Percentiles rank a stretch among this genome's conserved stretches.
Evolutionary conservation across 2,888 invertebrate species (phyloP).

Genomic region (Drosophila rubida): DNA sequence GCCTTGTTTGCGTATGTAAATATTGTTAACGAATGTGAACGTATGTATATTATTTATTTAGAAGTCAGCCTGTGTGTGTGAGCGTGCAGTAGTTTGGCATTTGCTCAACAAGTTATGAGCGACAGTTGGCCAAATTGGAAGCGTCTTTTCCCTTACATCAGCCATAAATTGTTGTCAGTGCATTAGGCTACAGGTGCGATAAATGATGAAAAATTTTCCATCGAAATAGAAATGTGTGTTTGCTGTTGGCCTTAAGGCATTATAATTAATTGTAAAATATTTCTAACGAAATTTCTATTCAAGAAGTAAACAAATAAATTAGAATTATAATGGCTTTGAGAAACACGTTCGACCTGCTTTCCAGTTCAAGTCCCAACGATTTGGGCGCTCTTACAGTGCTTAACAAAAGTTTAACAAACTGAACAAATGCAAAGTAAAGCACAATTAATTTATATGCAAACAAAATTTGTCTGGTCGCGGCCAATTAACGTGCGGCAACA

Average conservation of each 20-base stretch:
- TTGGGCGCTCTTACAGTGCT: constrained; percentile 47
- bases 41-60: constrained; percentile 24
- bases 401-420: constrained; percentile 47
- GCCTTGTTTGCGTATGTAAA: constrained; percentile 41
- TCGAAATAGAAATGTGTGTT: constrained; percentile 14
- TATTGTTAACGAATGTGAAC: constrained; percentile 26
- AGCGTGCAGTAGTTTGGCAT: constrained; percentile 49
- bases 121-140: constrained; percentile 44
- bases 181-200: constrained; percentile 40
- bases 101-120: constrained; percentile 48
- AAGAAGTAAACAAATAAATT: constrained; percentile 44
- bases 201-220: constrained; percentile 30
- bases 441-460: constrained; percentile 64
- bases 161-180: constrained; percentile 9
- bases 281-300: constrained; percentile 20
- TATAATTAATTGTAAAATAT: constrained; percentile 13
- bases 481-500: constrained; percentile 48
- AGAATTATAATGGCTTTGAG: constrained; percentile 33
- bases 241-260: background rate
- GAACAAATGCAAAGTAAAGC: constrained; percentile 47
- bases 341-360: constrained; percentile 67
- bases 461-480: constrained; percentile 40
- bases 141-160: constrained; percentile 20
- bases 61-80: constrained; percentile 10
- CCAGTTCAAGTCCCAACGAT: constrained; percentile 23